Evolutionary conservation across 2,113 vertebrate genomes (phyloP).

Genomic region (Bombycilla garrulus): DNA sequence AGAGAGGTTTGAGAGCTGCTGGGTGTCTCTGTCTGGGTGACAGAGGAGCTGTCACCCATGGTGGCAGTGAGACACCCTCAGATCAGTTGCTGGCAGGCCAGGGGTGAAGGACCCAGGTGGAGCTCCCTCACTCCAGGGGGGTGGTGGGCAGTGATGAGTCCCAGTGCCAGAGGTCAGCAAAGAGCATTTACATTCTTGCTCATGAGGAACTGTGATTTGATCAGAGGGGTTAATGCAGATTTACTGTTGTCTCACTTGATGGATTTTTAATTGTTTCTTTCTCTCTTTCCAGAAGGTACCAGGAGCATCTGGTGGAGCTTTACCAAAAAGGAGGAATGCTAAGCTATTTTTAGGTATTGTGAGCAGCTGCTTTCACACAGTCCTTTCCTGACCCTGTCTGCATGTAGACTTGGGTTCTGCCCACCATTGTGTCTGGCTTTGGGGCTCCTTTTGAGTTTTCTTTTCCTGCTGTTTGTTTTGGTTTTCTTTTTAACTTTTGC

Average conservation of each 20-base stretch:
- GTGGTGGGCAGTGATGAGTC: not conserved
- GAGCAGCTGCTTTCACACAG: conserved; percentile 38
- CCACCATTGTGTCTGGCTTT: conserved; percentile 4
- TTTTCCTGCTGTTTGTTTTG: not conserved
- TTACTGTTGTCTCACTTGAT: not conserved
- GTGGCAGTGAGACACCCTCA: not conserved
- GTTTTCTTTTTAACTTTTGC: not conserved
- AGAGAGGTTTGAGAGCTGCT: not conserved
- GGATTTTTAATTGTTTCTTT: conserved; percentile 64
- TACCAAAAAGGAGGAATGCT: conserved; percentile 89
- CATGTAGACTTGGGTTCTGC: not conserved
- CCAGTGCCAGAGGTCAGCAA: not conserved
- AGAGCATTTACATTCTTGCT: not conserved
- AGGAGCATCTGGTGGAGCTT: conserved; percentile 91
- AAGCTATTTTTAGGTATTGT: conserved; percentile 92
- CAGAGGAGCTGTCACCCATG: not conserved
- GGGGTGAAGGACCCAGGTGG: not conserved
- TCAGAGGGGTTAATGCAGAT: not conserved
- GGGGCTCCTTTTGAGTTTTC: not conserved
- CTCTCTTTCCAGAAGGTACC: conserved; percentile 87
- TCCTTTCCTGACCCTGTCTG: conserved; percentile 42
- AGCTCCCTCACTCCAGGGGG: not conserved
- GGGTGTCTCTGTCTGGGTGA: not conserved
- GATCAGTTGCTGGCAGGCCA: not conserved
- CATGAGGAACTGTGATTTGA: not conserved